Evolutionary conservation across 92 coral and sea anemone genomes (phyloP).

Genomic region (Epizoanthus stellaris): DNA sequence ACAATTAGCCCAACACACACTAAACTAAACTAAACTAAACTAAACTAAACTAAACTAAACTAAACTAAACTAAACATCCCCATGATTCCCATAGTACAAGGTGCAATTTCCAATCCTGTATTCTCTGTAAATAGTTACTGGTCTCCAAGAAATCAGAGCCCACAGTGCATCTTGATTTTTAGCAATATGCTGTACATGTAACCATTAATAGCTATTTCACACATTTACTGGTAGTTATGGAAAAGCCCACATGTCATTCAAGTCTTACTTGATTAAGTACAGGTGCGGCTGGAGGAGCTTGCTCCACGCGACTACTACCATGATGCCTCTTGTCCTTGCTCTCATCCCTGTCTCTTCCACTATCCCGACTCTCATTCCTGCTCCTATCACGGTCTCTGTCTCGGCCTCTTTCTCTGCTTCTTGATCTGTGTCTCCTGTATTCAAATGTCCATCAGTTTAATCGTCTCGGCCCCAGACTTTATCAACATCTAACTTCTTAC

Average conservation of each 20-base stretch:
- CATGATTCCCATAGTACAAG: too few species aligned
- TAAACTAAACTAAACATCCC: too few species aligned
- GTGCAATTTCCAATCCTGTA: too few species aligned
- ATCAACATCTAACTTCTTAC: background rate
- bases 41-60: too few species aligned
- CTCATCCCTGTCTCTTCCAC: constrained; percentile 39
- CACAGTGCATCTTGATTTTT: too few species aligned
- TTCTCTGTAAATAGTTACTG: background rate
- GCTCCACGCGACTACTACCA: constrained; percentile 79
- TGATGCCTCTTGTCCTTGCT: constrained; percentile 44
- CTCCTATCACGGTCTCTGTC: constrained; percentile 48
- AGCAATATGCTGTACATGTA: too few species aligned
- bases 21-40: too few species aligned
- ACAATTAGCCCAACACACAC: too few species aligned
- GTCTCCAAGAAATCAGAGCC: background rate
- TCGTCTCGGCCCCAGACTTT: background rate
- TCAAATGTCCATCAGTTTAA: background rate
- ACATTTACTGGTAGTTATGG: background rate
- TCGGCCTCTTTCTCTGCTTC: constrained; percentile 73
- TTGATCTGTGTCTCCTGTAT: constrained; percentile 74
- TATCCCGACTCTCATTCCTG: constrained; percentile 46
- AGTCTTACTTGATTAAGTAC: constrained; percentile 78
- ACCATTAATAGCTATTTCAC: background rate
- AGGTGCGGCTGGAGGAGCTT: constrained; percentile 88
- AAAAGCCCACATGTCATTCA: background rate